A percentile compares a stretch with the other conserved stretches of the same genome.
phyloP scores from a whole-genome alignment of 2,113 vertebrate species.

The Rhynchomys soricoides region DNA sequence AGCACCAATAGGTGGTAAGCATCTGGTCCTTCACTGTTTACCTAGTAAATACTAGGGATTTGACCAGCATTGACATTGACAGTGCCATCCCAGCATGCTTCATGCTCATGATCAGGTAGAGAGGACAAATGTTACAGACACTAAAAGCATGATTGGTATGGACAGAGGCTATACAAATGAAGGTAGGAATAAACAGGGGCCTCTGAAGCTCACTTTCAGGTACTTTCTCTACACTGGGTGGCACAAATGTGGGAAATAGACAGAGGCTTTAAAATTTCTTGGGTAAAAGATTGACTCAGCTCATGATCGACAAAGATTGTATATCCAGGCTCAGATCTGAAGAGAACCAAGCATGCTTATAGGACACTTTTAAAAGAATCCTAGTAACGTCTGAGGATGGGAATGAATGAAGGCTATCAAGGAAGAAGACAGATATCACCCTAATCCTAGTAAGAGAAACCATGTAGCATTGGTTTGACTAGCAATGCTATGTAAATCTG shows the following conservation, averaged over 20 bases:
- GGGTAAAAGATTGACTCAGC: neutral
- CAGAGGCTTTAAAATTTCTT: neutral
- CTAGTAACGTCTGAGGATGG: neutral
- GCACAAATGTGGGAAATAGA: neutral
- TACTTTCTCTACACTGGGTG: neutral
- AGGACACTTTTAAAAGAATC: neutral
- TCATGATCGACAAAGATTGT: neutral
- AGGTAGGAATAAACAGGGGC: neutral
- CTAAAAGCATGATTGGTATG: neutral
- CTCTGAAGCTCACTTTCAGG: neutral
- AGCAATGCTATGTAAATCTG: neutral
- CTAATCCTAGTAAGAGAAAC: slow-evolving; percentile 11
- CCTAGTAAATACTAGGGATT: neutral
- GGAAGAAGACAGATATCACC: neutral
- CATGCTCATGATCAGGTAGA: neutral
- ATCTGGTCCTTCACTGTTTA: neutral
- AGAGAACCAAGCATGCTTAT: neutral
- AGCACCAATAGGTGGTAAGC: neutral
- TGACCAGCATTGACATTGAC: no score
- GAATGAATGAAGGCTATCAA: neutral
- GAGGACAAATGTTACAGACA: neutral
- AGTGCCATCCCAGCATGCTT: neutral
- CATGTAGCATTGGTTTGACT: neutral
- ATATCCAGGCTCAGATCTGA: neutral
- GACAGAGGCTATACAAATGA: neutral